These are phyloP conservation scores for Trichonephila clavipes DNA, from an alignment of 1,140 invertebrate genomes.

Conservation along the genomic window DNA sequence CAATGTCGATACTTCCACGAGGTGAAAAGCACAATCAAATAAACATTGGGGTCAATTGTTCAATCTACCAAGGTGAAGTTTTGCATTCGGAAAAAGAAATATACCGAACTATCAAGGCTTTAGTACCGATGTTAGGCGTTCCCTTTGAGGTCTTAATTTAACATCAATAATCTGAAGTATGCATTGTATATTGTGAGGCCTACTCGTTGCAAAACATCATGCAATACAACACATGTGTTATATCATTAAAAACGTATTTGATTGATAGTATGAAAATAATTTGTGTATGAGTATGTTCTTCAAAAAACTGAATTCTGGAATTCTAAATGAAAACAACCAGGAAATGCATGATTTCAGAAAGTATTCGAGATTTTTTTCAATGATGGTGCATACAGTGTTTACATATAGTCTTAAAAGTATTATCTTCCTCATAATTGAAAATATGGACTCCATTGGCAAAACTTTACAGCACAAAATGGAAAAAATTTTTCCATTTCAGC, in stretches of 20 bases:
- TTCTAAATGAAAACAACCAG: too few relatives aligned
- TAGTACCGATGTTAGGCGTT: neutral
- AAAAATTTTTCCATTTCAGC: too few relatives aligned
- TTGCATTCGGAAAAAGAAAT: slow-evolving; percentile 38
- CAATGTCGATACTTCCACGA: slow-evolving; percentile 32
- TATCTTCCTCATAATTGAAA: too few relatives aligned
- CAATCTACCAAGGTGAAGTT: slow-evolving; percentile 39
- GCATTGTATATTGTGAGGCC: neutral
- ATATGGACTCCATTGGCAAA: too few relatives aligned
- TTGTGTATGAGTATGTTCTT: too few relatives aligned
- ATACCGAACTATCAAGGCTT: slow-evolving; percentile 25
- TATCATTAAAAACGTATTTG: neutral
- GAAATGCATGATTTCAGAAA: too few relatives aligned
- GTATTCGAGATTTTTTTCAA: too few relatives aligned
- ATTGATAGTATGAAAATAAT: neutral
- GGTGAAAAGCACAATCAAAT: slow-evolving; percentile 58
- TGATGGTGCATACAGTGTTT: too few relatives aligned
- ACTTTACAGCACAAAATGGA: too few relatives aligned
- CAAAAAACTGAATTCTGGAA: too few relatives aligned
- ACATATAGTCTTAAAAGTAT: too few relatives aligned
- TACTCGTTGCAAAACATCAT: neutral
- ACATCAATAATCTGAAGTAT: slow-evolving; percentile 23
- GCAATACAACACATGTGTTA: neutral
- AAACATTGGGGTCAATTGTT: slow-evolving; percentile 66
- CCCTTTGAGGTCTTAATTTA: neutral